phyloP scores from a whole-genome alignment of 2,113 vertebrate genomes.

The Genyomyrus donnyi region DNA sequence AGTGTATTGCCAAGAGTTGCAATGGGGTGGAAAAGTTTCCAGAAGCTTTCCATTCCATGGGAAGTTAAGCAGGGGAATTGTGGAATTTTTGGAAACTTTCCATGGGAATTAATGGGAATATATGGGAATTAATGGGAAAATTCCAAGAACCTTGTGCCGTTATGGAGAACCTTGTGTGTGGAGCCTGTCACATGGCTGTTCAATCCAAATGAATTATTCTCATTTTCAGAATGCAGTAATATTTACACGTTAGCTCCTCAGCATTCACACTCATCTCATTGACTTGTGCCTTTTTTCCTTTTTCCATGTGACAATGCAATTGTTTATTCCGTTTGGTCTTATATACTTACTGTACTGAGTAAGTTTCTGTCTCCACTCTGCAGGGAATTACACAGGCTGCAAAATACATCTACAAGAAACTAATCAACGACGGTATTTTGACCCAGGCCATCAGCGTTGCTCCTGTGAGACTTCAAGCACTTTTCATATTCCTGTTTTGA shows the following conservation, averaged over 20 bases:
- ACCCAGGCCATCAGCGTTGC: constrained; percentile 84
- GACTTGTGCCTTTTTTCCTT: neutral
- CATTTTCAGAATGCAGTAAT: neutral
- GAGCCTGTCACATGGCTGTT: neutral
- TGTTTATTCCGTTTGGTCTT: neutral
- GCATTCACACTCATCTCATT: neutral
- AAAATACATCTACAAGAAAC: constrained; percentile 74
- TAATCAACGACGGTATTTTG: constrained; percentile 84
- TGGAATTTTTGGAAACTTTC: neutral
- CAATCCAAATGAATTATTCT: neutral
- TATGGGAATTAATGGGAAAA: neutral
- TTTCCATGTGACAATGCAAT: neutral
- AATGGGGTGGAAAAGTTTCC: neutral
- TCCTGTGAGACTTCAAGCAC: constrained; percentile 66
- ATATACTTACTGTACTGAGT: neutral
- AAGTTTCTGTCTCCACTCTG: constrained; percentile 17
- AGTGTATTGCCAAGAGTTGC: neutral
- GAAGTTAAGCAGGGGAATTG: neutral
- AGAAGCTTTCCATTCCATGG: neutral
- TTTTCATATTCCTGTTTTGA: neutral
- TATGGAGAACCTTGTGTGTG: neutral
- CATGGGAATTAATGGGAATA: neutral
- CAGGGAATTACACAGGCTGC: constrained; percentile 91
- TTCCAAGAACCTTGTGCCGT: neutral
- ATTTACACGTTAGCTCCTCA: neutral